A percentile compares a stretch with the other conserved stretches of the same genome.
These are phyloP conservation scores for Ctenopoma multispine DNA, from an alignment of 2,797 vertebrate genomes.

Conservation along the genomic window DNA sequence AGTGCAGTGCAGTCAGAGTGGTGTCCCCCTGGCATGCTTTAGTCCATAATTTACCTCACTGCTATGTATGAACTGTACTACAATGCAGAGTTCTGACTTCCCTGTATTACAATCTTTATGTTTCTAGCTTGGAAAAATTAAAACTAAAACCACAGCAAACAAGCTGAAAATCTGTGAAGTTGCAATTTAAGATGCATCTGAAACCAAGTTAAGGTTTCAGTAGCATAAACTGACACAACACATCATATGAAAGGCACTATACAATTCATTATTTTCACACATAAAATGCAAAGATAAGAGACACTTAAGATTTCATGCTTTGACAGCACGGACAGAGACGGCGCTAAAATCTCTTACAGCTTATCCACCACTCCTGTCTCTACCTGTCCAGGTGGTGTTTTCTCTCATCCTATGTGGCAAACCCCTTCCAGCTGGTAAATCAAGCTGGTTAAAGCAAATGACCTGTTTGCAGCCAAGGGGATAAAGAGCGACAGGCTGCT, in stretches of 20 bases:
- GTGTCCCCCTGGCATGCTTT: neutral
- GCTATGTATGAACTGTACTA: neutral
- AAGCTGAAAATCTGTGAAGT: too few relatives aligned
- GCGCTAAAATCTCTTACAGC: neutral
- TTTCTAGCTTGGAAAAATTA: too few relatives aligned
- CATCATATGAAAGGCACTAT: neutral
- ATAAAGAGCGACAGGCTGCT: conserved; percentile 2
- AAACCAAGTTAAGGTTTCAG: too few relatives aligned
- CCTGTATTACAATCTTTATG: too few relatives aligned
- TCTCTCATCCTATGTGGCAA: conserved; percentile 3
- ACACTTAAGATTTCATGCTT: conserved; percentile 14
- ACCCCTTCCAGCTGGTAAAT: conserved; percentile 17
- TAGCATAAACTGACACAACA: too few relatives aligned
- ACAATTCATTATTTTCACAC: conserved; percentile 46
- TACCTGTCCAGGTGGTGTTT: neutral
- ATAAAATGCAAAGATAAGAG: conserved; percentile 34
- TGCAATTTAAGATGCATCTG: too few relatives aligned
- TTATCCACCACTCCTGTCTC: conserved; percentile 7
- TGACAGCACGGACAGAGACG: conserved; percentile 6
- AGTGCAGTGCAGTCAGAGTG: neutral
- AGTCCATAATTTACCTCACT: neutral
- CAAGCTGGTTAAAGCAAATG: conserved; percentile 55
- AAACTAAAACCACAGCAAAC: too few relatives aligned
- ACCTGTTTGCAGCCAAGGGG: conserved; percentile 5
- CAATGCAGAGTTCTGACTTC: too few relatives aligned